Evolutionary conservation across 2,113 vertebrate species (phyloP).

Genomic region (Corvus moneduloides): DNA sequence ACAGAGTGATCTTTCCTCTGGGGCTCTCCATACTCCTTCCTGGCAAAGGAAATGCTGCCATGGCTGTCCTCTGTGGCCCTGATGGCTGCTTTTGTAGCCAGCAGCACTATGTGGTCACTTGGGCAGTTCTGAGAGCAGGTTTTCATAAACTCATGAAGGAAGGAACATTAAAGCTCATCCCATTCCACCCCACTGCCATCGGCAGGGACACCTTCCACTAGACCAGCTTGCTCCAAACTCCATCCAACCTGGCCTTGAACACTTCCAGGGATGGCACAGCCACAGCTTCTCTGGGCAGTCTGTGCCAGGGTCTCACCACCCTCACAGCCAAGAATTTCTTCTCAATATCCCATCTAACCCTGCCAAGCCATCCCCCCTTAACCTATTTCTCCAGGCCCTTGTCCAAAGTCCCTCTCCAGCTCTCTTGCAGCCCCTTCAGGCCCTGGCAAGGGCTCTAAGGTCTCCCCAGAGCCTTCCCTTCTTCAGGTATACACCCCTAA

Average conservation of each 20-base stretch:
- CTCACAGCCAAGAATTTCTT: not conserved
- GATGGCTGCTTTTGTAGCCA: not conserved
- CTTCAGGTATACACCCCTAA: no score
- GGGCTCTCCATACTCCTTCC: not conserved
- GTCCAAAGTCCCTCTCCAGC: not conserved
- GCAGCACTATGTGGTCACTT: not conserved
- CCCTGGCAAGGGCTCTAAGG: not conserved
- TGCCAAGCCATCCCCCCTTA: not conserved
- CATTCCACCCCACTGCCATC: not conserved
- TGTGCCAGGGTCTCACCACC: not conserved
- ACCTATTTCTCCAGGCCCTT: not conserved
- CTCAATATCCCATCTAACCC: not conserved
- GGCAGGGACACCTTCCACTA: not conserved
- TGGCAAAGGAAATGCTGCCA: no score
- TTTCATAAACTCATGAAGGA: not conserved
- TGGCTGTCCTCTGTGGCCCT: not conserved
- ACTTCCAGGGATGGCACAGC: not conserved
- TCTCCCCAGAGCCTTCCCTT: not conserved
- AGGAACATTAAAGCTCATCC: not conserved
- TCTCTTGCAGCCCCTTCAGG: not conserved
- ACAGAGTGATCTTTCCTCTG: not conserved
- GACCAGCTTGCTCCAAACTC: not conserved
- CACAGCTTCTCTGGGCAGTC: not conserved
- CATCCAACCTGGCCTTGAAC: not conserved
- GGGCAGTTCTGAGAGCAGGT: not conserved